A percentile compares a stretch with the other conserved stretches of the same genome.
These are phyloP conservation scores for Nomada ruficornis DNA, from an alignment of 2,888 invertebrate genomes.

Conservation along the genomic window DNA sequence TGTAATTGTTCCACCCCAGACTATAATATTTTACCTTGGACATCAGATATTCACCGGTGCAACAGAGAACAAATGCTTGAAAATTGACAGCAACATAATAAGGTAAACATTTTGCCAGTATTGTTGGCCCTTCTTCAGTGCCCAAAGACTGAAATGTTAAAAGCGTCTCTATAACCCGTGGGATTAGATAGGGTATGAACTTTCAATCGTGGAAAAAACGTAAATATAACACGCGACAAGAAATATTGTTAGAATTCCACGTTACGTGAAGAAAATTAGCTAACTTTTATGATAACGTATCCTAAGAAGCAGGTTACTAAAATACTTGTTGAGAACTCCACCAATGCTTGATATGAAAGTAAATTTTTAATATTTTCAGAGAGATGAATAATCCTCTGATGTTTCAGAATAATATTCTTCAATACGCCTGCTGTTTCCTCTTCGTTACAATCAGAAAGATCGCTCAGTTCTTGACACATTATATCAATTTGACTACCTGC, in stretches of 20 bases:
- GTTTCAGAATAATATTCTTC: constrained; percentile 37
- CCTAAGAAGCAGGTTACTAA: constrained; percentile 57
- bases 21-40: constrained; percentile 48
- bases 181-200: not conserved
- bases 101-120: constrained; percentile 51
- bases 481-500: constrained; percentile 30
- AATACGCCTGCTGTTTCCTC: constrained; percentile 7
- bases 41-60: constrained; percentile 64
- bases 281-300: constrained; percentile 57
- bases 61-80: constrained; percentile 61
- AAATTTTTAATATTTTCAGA: constrained; percentile 42
- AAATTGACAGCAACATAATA: constrained; percentile 51
- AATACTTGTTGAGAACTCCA: constrained; percentile 58
- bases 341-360: constrained; percentile 42
- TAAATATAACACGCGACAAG: too few relatives aligned
- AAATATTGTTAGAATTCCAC: too few relatives aligned
- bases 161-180: too few relatives aligned
- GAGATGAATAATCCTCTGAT: constrained; percentile 49
- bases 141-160: constrained; percentile 47
- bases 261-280: not conserved
- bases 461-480: not conserved
- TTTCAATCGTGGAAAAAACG: not conserved
- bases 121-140: not conserved
- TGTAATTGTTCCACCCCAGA: too few relatives aligned
- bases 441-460: not conserved